phyloP scores from a whole-genome alignment of 1,140 invertebrate species.

The Pemphigus obesinymphae region DNA sequence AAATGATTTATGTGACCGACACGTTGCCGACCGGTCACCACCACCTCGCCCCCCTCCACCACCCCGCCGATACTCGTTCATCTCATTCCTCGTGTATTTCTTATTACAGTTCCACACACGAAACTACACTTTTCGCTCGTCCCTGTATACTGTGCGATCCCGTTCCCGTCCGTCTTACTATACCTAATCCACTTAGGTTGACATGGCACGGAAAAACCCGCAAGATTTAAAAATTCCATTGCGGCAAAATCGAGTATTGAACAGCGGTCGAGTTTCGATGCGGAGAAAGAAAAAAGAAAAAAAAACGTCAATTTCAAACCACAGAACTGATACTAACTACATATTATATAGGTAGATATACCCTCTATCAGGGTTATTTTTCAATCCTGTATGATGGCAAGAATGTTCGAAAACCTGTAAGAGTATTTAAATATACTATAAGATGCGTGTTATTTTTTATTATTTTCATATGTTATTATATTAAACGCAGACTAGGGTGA shows the following conservation, averaged over 20 bases:
- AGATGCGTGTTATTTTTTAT: too few relatives aligned
- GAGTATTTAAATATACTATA: too few relatives aligned
- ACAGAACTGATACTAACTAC: too few relatives aligned
- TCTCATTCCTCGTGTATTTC: not conserved
- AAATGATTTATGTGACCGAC: slow-evolving; percentile 40
- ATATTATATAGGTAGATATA: too few relatives aligned
- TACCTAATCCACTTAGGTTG: slow-evolving; percentile 35
- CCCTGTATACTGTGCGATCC: not conserved
- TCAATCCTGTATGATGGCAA: too few relatives aligned
- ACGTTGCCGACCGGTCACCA: not conserved
- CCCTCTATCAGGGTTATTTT: too few relatives aligned
- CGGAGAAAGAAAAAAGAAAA: not conserved
- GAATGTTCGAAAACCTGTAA: too few relatives aligned
- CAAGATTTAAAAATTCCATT: not conserved
- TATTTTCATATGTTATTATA: too few relatives aligned
- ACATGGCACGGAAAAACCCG: not conserved
- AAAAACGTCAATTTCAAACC: not conserved
- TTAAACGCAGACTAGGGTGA: too few relatives aligned
- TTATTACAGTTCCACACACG: slow-evolving; percentile 36
- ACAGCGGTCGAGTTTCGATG: not conserved
- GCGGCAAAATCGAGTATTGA: slow-evolving; percentile 12
- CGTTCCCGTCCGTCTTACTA: not conserved
- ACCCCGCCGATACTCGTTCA: too few relatives aligned
- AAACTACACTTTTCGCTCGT: not conserved
- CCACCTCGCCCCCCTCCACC: not conserved